Conservation (phyloP, 1,140 invertebrate genomes). For the Drosophila lini region DNA sequence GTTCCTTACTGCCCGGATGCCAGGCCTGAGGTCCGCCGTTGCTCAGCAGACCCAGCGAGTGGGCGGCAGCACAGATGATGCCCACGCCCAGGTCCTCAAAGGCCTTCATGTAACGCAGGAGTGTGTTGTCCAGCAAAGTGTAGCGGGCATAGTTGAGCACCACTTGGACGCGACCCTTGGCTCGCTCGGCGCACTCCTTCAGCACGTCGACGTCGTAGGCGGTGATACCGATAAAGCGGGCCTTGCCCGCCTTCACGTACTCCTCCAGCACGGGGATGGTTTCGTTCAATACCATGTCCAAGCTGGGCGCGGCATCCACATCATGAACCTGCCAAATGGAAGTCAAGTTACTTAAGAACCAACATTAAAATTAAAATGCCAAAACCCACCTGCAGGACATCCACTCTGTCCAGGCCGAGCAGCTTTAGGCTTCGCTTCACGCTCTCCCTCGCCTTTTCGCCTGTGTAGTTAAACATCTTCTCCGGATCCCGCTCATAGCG, state of each 20-base stretch:
- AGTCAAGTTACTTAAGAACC: not conserved
- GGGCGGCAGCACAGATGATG: conserved; percentile 92
- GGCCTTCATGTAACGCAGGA: conserved; percentile 89
- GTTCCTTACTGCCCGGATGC: conserved; percentile 91
- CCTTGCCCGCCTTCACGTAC: conserved; percentile 90
- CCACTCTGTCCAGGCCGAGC: conserved; percentile 92
- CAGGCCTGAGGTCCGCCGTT: conserved; percentile 90
- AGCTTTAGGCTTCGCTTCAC: conserved; percentile 91
- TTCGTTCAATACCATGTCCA: conserved; percentile 92
- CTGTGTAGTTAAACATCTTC: conserved; percentile 94
- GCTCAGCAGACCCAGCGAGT: conserved; percentile 93
- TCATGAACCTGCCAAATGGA: conserved; percentile 86
- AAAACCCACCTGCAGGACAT: conserved; percentile 89
- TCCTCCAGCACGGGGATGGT: conserved; percentile 92
- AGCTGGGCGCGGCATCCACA: conserved; percentile 84
- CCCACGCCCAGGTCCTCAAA: conserved; percentile 91
- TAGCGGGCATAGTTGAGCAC: conserved; percentile 92
- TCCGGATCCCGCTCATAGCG: conserved; percentile 90
- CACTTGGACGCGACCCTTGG: conserved; percentile 86
- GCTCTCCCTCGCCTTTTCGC: conserved; percentile 89
- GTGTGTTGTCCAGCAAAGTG: conserved; percentile 92
- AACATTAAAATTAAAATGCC: not conserved
- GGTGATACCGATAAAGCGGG: conserved; percentile 93
- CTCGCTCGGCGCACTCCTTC: conserved; percentile 89
- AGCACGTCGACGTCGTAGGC: conserved; percentile 92